Percentiles rank a stretch among this genome's conserved stretches.
These are phyloP conservation scores for Drosophila bocqueti DNA, from an alignment of 1,140 invertebrate genomes.

Conservation along the genomic window DNA sequence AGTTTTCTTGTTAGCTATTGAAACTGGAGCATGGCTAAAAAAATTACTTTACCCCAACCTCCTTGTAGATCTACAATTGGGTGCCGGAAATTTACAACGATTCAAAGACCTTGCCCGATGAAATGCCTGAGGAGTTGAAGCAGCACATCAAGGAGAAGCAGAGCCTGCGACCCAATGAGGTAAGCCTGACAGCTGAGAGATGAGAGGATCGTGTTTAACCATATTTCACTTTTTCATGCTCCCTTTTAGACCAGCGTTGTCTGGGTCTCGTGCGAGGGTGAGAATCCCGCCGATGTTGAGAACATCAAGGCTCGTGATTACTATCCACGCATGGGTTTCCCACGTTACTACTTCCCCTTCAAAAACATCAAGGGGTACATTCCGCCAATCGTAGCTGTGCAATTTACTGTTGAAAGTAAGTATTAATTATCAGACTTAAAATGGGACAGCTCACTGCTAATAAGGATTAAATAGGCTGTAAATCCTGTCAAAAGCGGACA, in stretches of 20 bases:
- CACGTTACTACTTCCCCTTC: constrained; percentile 92
- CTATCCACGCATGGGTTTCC: constrained; percentile 91
- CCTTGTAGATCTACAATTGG: constrained; percentile 92
- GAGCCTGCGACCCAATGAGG: constrained; percentile 82
- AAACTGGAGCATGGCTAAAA: too few species aligned
- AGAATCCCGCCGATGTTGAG: constrained; percentile 95
- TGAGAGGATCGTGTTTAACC: neutral
- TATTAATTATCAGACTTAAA: constrained; percentile 39
- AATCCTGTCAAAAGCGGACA: too few species aligned
- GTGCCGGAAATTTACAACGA: constrained; percentile 90
- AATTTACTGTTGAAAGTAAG: constrained; percentile 94
- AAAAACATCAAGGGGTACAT: constrained; percentile 92
- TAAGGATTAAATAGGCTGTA: neutral
- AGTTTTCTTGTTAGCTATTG: neutral
- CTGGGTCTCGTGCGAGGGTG: constrained; percentile 95
- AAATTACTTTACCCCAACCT: neutral
- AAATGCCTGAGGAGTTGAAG: constrained; percentile 91
- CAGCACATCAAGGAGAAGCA: constrained; percentile 87
- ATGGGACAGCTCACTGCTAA: neutral
- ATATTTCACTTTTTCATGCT: constrained; percentile 2
- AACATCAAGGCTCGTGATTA: constrained; percentile 94
- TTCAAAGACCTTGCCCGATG: constrained; percentile 88
- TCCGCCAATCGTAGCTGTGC: constrained; percentile 94
- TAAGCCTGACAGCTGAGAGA: constrained; percentile 10
- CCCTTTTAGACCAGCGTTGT: constrained; percentile 88